phyloP scores from a whole-genome alignment of 2,888 invertebrate genomes.

The Chelonus formosanus region DNA sequence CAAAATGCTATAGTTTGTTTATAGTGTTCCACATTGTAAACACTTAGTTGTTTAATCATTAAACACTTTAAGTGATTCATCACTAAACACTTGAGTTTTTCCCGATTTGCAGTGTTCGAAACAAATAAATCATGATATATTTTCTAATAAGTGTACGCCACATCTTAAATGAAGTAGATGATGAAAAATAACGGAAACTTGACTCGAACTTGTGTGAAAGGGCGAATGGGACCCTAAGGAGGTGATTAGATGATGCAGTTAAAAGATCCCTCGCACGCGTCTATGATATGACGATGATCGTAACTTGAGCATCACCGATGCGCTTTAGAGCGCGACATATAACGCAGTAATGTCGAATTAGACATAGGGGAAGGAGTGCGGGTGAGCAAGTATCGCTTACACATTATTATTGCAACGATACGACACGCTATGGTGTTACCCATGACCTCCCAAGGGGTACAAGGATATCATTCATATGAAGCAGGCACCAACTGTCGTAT shows the following conservation, averaged over 20 bases:
- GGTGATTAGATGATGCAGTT: conserved; percentile 53
- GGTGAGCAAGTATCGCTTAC: conserved; percentile 60
- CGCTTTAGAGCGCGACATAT: conserved; percentile 35
- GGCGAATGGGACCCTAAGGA: conserved; percentile 61
- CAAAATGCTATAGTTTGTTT: too few species aligned
- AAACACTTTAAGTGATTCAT: too few species aligned
- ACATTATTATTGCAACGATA: conserved; percentile 65
- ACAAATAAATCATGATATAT: background rate
- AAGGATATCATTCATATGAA: conserved; percentile 54
- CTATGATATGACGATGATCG: conserved; percentile 15
- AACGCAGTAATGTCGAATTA: conserved; percentile 56
- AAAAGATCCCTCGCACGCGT: conserved; percentile 28
- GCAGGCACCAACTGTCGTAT: conserved; percentile 61
- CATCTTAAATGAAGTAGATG: background rate
- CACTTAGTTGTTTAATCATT: too few species aligned
- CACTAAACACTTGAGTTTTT: too few species aligned
- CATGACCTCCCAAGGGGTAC: conserved; percentile 60
- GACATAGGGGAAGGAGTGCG: conserved; percentile 39
- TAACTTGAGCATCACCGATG: conserved; percentile 30
- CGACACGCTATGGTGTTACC: conserved; percentile 62
- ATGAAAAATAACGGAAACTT: conserved; percentile 7
- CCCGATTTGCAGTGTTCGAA: background rate
- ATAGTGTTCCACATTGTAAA: too few species aligned
- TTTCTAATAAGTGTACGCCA: conserved; percentile 8
- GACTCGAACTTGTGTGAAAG: conserved; percentile 45